Conservation (phyloP, 2,113 vertebrate species). For the Ctenomys sociabilis region DNA sequence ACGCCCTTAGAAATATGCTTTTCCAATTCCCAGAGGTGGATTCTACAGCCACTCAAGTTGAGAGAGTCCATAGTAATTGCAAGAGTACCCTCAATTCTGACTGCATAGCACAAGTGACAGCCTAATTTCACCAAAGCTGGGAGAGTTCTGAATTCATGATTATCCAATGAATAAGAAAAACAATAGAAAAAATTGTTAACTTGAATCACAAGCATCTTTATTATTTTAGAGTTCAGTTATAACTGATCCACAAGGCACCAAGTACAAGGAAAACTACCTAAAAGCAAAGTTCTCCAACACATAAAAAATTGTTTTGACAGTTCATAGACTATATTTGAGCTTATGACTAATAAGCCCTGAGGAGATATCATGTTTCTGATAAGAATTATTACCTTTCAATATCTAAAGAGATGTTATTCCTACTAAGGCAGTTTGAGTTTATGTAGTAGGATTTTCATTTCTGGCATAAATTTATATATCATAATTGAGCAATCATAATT, state of each 20-base stretch:
- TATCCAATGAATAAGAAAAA: not conserved
- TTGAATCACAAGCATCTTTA: not conserved
- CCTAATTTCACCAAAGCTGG: no score
- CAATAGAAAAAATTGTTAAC: not conserved
- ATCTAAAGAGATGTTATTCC: constrained; percentile 15
- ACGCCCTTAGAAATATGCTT: not conserved
- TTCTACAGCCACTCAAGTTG: not conserved
- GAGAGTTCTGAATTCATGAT: not conserved
- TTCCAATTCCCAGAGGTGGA: not conserved
- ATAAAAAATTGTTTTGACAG: not conserved
- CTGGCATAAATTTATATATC: not conserved
- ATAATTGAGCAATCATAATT: not conserved
- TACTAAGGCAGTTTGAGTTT: not conserved
- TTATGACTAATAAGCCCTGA: not conserved
- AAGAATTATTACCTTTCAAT: not conserved
- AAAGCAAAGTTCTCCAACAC: constrained; percentile 8
- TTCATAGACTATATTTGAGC: not conserved
- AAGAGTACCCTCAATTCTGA: not conserved
- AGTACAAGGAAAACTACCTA: not conserved
- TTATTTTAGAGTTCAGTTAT: not conserved
- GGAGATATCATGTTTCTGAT: not conserved
- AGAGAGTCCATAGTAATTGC: not conserved
- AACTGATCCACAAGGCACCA: not conserved
- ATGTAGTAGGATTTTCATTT: not conserved
- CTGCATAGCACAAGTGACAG: not conserved